Evolutionary conservation across 2,888 invertebrate genomes (phyloP), one percentile per base, ranked within the genome.

Genomic region (Eupithecia exiguata): DNA sequence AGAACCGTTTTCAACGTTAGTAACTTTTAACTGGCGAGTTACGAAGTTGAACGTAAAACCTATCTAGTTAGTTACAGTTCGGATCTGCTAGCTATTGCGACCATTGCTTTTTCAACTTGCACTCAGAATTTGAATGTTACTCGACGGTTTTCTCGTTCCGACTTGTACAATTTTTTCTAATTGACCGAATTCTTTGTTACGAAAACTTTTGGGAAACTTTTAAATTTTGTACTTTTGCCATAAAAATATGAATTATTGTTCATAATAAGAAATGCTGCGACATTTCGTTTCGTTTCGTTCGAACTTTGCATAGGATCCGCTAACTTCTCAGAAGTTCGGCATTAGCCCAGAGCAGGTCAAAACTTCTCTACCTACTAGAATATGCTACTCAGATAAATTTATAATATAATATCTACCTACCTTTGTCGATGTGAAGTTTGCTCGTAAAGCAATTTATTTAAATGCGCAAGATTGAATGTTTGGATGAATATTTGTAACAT

Each of bases 11-110:
- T 71, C 18, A 72, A 46, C 58, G 62, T 74, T 78, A 84, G 63
- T 75, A 79, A 85, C 83, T 85, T 82, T 82, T 81, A 84, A 83
- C 83, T 81, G 76, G 80, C 75, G 46, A 77, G 81, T 79, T 78
- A 77, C 76, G 71, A 74, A 79, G 78, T 81, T 79, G 68, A 71
- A 69, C 71, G 40, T 66, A 66, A 66, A 66, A 43, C 65, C 40
- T 66, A 66, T 40, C 66, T 66, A 66, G 66, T 38, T 66, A 16
- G 38, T 40, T 25, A 38, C 16, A 40, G 21, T 38, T 40, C 12
- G 25, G 16, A 16, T 40, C 5, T 7, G 25, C 16, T 25, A 35
- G 62, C 21, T 66, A 66, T 40, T 21, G 21, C 38, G 4, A n/a
- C 36, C 36, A 63, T 36, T 65, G 63, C 36, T 36, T 12, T 58